Conservation (phyloP, 2,888 invertebrate species). For the Prostheceraeus crozeri region DNA sequence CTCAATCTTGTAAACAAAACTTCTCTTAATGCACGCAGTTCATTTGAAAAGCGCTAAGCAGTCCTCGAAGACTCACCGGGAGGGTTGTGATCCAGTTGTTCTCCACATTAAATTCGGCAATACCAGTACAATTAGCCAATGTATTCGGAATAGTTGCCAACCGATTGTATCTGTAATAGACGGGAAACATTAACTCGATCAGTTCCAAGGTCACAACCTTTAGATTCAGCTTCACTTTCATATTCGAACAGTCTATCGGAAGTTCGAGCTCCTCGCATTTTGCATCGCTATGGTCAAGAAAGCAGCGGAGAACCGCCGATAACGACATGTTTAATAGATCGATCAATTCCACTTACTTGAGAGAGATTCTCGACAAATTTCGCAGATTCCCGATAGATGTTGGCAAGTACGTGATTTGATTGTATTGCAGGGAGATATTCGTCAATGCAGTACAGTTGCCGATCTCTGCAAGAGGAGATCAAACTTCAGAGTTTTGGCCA, state of each 20-base stretch:
- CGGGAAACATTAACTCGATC: too few species aligned
- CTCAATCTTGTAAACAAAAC: too few species aligned
- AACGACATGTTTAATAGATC: too few species aligned
- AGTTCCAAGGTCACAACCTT: too few species aligned
- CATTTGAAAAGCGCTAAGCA: too few species aligned
- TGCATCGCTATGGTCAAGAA: too few species aligned
- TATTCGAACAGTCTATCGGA: too few species aligned
- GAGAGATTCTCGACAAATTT: conserved; percentile 24
- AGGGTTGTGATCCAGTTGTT: conserved; percentile 88
- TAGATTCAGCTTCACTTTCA: too few species aligned
- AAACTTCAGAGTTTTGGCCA: too few species aligned
- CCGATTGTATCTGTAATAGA: conserved; percentile 77
- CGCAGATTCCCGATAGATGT: conserved; percentile 30
- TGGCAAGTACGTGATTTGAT: conserved; percentile 27
- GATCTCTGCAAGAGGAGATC: conserved; percentile 12
- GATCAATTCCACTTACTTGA: conserved; percentile 23
- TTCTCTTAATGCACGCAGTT: too few species aligned
- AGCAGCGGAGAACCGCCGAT: too few species aligned
- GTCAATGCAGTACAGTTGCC: conserved; percentile 27
- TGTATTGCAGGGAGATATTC: conserved; percentile 32
- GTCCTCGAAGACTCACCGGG: conserved; percentile 62
- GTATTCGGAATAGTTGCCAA: conserved; percentile 76
- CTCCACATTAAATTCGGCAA: conserved; percentile 99
- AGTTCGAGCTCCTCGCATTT: too few species aligned
- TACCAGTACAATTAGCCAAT: conserved; percentile 80